A percentile compares a stretch with the other conserved stretches of the same genome.
Conservation (phyloP, 2,113 vertebrate species). For the Petromus typicus region DNA sequence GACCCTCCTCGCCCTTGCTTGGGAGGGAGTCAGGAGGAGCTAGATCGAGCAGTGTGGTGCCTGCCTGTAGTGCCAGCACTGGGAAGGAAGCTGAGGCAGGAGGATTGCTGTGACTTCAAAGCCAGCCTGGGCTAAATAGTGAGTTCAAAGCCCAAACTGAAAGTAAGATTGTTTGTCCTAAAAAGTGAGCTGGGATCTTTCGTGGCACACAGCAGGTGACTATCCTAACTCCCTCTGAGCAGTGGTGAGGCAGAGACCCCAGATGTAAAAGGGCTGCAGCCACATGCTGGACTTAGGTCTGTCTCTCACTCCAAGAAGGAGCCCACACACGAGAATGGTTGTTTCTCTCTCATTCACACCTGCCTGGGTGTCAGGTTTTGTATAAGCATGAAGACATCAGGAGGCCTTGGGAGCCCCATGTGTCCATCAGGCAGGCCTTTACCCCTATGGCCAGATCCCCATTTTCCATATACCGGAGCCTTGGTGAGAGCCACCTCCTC, state of each 20-base stretch:
- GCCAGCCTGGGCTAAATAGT: not conserved
- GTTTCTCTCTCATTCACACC: not conserved
- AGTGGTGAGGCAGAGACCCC: not conserved
- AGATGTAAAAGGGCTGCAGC: not conserved
- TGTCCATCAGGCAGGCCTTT: not conserved
- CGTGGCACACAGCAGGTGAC: no score
- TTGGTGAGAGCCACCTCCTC: not conserved
- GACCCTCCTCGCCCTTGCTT: not conserved
- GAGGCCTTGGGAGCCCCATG: accelerated
- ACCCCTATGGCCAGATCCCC: not conserved
- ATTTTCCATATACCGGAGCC: not conserved
- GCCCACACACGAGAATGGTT: not conserved
- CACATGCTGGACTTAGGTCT: not conserved
- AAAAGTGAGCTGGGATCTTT: not conserved
- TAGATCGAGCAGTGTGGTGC: not conserved
- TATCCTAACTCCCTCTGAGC: not conserved
- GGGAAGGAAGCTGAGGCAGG: not conserved
- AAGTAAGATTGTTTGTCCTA: not conserved
- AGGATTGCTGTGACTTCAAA: not conserved
- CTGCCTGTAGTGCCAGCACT: not conserved
- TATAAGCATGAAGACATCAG: not conserved
- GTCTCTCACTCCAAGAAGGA: not conserved
- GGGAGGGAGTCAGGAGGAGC: not conserved
- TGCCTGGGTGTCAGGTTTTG: not conserved
- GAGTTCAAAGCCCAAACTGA: not conserved